Base-by-base conservation (phyloP, 2,888 invertebrate species). In the Calameuta pallipes region DNA sequence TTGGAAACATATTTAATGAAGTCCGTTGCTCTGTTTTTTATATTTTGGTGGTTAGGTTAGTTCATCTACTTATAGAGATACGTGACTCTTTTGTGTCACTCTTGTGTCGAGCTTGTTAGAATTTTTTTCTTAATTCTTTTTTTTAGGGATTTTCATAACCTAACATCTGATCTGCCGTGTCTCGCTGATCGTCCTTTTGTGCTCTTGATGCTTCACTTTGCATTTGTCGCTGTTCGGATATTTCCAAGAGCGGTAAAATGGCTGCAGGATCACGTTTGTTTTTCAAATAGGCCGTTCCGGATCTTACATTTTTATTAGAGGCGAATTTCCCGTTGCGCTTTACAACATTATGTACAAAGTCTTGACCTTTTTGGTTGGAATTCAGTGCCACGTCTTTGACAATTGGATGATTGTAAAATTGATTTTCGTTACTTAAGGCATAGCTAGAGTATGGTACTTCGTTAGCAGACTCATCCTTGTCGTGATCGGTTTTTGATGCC, bases 151-250 rank as follows among this genome's bases (percentile, higher is more conserved):
- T 37, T 31, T 74, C 56, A 1, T 56, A 33, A 36, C 77, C 77
- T n/a, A 77, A 35, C 11, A 77, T 74, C 35, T 77, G 77, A 74
- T 77, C 74, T 15, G 77, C 77, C 23, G 73, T 77, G 73, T 77
- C 77, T 15, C 74, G 41, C 31, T 77, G 77, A 69, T 77, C 77
- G 33, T 77, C 77, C 11, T 73, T 74, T 37, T 77, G 68, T 30
- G 77, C 74, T 34, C 69, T 77, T n/a, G 74, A 34, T 30, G 77
- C 74, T 68, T 77, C 35, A 68, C 69, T 74, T 34, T 77, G 77
- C 31, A 74, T 13, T 23, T 77, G 35, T 69, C 35, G 73, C 31
- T 73, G 74, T 23, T 77, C 77, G 9, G 74, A 77, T 23, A 74
- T 2, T 74, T 74, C 74, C 9, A 74, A 69, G 13, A 68, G 73